A percentile compares a stretch with the other conserved stretches of the same genome.
Evolutionary conservation across 2,113 vertebrate genomes (phyloP).

Genomic region (Antennarius striatus): DNA sequence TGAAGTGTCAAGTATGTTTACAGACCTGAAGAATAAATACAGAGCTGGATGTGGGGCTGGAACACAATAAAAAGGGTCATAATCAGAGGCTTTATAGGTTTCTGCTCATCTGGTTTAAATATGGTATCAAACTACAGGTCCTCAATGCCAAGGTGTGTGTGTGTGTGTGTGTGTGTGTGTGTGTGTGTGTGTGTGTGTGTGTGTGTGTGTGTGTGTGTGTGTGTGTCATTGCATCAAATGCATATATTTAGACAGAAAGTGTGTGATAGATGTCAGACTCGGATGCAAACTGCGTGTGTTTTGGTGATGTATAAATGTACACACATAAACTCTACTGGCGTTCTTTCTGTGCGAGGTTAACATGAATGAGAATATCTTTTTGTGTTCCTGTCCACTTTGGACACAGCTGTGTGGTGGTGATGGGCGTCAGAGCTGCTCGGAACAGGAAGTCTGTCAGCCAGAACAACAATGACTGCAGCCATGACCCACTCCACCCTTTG

Average conservation of each 20-base stretch:
- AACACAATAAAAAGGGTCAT: constrained; percentile 20
- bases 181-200: constrained; percentile 1
- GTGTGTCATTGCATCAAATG: neutral
- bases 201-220: neutral
- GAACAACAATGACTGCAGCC: constrained; percentile 79
- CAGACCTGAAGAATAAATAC: constrained; percentile 2
- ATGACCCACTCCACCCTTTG: constrained; percentile 71
- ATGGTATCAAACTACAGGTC: constrained; percentile 27
- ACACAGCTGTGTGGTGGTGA: constrained; percentile 69
- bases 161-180: neutral
- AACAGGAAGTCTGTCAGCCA: constrained; percentile 80
- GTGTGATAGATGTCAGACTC: neutral
- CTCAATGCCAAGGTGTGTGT: neutral
- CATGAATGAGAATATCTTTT: constrained; percentile 23
- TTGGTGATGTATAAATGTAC: no score
- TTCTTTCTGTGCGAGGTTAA: constrained; percentile 6
- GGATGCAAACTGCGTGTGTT: neutral
- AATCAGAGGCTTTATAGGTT: constrained; percentile 48
- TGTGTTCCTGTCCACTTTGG: constrained; percentile 37
- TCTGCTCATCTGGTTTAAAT: constrained; percentile 56
- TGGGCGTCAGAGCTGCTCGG: constrained; percentile 61
- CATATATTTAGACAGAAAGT: neutral
- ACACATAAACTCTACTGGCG: constrained; percentile 1
- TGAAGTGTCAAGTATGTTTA: constrained; percentile 14
- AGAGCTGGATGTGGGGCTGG: neutral